Conservation (phyloP, 1,140 invertebrate species). For the Cydia splendana region DNA sequence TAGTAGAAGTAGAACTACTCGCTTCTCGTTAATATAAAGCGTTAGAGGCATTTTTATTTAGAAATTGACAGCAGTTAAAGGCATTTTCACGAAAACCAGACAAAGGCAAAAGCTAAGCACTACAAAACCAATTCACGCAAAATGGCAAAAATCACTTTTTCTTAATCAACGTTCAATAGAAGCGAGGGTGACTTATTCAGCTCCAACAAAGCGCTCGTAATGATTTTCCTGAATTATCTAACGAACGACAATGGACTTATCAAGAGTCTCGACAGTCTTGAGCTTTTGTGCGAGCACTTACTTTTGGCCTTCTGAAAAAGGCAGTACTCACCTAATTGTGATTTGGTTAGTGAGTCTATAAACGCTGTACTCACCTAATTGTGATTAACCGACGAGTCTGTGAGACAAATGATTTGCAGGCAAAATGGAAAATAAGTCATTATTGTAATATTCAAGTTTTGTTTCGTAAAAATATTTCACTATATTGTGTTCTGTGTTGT, state of each 20-base stretch:
- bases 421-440: neutral
- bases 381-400: neutral
- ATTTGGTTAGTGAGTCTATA: neutral
- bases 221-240: conserved; percentile 24
- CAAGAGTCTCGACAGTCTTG: neutral
- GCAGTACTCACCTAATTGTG: conserved; percentile 1
- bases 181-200: neutral
- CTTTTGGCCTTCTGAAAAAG: neutral
- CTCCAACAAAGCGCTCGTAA: neutral
- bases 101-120: neutral
- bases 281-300: conserved; percentile 22
- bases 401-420: neutral
- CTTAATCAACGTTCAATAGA: neutral
- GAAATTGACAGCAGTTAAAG: neutral
- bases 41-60: no score
- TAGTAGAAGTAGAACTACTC: no score
- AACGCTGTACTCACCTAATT: neutral
- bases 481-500: no score
- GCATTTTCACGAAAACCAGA: neutral
- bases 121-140: neutral
- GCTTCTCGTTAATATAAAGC: no score
- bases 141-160: neutral
- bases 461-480: no score
- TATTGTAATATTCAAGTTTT: neutral
- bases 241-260: conserved; percentile 10